phyloP scores from a whole-genome alignment of 2,113 vertebrate genomes.

The Globicephala melas region DNA sequence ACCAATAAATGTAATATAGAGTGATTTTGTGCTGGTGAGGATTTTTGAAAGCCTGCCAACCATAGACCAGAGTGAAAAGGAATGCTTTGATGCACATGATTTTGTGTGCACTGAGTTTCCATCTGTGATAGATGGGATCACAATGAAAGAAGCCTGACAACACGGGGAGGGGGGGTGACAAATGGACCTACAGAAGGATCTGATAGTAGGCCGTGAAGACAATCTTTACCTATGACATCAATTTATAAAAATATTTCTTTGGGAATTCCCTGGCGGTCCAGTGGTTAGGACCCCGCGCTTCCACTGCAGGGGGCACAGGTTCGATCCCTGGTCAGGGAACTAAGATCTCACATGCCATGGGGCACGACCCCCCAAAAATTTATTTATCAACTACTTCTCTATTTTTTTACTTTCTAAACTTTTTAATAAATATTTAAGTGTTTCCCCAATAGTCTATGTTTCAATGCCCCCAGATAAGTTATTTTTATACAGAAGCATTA shows the following conservation, averaged over 20 bases:
- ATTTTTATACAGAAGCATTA: background rate
- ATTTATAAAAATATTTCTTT: background rate
- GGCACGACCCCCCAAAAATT: background rate
- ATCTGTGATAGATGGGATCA: background rate
- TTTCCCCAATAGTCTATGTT: background rate
- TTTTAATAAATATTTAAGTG: background rate
- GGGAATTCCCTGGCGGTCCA: no score
- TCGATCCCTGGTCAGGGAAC: no score
- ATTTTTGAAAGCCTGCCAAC: slow-evolving; percentile 15
- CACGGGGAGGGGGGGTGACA: background rate
- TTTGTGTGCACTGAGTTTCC: background rate
- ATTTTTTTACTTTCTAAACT: background rate
- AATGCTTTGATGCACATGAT: background rate
- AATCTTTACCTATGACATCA: background rate
- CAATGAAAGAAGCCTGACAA: background rate
- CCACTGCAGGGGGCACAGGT: no score
- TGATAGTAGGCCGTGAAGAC: background rate
- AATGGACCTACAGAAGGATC: background rate
- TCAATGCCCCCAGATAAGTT: background rate
- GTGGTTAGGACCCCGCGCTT: no score
- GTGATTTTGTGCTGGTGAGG: background rate
- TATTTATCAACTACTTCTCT: background rate
- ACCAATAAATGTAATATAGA: slow-evolving; percentile 25
- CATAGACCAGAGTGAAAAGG: background rate
- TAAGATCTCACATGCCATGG: no score